These are phyloP conservation scores for Microtus ochrogaster DNA, from an alignment of 2,113 vertebrate species.

Conservation along the genomic window DNA sequence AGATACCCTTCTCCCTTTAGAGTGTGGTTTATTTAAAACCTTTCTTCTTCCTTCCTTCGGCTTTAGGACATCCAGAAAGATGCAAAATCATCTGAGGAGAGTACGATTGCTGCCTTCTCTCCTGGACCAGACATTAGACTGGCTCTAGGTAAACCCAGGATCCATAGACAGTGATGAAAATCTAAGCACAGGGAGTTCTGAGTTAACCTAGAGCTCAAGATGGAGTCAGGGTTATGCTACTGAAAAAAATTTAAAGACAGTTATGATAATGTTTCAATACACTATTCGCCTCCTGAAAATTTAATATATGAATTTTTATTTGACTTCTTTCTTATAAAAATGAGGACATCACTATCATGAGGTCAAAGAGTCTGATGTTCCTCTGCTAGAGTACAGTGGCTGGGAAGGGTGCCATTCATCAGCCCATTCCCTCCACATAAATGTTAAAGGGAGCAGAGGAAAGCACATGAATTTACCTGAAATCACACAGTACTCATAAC, in stretches of 20 bases:
- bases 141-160: neutral
- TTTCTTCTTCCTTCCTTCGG: neutral
- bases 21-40: neutral
- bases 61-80: neutral
- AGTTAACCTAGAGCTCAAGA: neutral
- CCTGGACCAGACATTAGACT: neutral
- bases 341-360: neutral
- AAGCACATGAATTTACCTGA: neutral
- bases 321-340: neutral
- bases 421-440: neutral
- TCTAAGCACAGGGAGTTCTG: neutral
- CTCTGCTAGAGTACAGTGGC: neutral
- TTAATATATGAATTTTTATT: neutral
- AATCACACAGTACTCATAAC: neutral
- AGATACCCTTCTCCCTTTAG: rapidly evolving
- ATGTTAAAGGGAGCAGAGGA: neutral
- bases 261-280: neutral
- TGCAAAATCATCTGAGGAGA: neutral
- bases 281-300: neutral
- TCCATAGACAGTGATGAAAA: neutral
- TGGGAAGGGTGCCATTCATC: neutral
- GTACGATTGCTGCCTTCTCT: neutral
- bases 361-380: neutral
- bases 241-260: neutral
- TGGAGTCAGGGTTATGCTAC: neutral